phyloP scores from a whole-genome alignment of 1,140 invertebrate species.

The Drosophila truncata region DNA sequence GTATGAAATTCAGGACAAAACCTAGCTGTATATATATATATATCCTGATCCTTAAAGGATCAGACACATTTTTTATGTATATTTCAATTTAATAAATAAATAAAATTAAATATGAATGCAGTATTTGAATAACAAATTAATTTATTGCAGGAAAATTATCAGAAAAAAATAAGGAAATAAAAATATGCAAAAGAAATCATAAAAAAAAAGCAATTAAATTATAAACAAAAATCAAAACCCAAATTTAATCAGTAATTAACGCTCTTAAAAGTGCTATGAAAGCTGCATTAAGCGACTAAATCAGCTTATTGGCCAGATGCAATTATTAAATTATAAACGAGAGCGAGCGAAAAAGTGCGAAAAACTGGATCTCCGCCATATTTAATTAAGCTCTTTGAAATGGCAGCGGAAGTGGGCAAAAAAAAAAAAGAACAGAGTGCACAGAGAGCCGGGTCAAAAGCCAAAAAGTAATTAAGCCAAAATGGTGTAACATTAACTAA shows the following conservation, averaged over 20 bases:
- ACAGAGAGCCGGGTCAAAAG: constrained; percentile 41
- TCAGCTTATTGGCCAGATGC: constrained; percentile 43
- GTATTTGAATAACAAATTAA: neutral
- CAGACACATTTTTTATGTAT: constrained; percentile 3
- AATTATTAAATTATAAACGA: constrained; percentile 53
- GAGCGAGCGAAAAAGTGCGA: constrained; percentile 7
- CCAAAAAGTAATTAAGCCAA: constrained; percentile 76
- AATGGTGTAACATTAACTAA: constrained; percentile 80
- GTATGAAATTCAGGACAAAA: constrained; percentile 11
- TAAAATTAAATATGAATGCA: constrained; percentile 29
- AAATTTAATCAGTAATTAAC: constrained; percentile 20
- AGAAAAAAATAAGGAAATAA: neutral
- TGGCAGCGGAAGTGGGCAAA: constrained; percentile 12
- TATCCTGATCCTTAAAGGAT: constrained; percentile 16
- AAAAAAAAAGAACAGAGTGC: neutral
- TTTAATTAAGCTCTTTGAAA: constrained; percentile 66
- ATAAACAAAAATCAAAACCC: constrained; percentile 9
- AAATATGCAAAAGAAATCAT: neutral
- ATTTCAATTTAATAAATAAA: constrained; percentile 27
- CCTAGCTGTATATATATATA: constrained; percentile 5
- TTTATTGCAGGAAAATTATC: neutral
- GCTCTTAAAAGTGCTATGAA: constrained; percentile 14
- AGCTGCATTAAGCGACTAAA: constrained; percentile 28
- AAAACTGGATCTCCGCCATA: constrained; percentile 9
- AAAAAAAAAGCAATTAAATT: neutral